Conservation (phyloP, 2,888 invertebrate genomes). For the Alitta virens region DNA sequence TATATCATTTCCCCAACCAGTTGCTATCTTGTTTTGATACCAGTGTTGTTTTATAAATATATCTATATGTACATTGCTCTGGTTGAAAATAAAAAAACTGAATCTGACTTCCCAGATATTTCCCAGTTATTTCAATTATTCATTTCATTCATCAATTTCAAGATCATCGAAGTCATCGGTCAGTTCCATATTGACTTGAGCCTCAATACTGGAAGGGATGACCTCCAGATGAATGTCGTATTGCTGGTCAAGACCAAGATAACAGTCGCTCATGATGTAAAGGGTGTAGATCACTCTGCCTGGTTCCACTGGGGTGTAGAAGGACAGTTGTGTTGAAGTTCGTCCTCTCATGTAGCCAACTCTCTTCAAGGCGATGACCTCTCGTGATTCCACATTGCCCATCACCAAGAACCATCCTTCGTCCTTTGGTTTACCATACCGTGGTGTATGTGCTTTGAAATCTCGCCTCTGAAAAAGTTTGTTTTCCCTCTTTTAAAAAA, state of each 20-base stretch:
- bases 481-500: too few species aligned
- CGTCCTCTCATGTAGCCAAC: constrained; percentile 55
- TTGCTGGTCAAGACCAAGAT: constrained; percentile 91
- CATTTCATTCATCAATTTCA: constrained; percentile 26
- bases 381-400: constrained; percentile 70
- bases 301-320: constrained; percentile 64
- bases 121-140: too few species aligned
- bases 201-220: constrained; percentile 40
- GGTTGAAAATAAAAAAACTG: too few species aligned
- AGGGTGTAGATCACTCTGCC: constrained; percentile 74
- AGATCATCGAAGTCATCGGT: constrained; percentile 33
- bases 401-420: constrained; percentile 93
- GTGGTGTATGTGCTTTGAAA: constrained; percentile 73
- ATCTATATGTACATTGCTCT: too few species aligned
- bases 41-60: too few species aligned
- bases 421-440: constrained; percentile 88
- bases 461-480: constrained; percentile 34
- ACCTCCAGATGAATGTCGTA: constrained; percentile 62
- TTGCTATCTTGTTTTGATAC: too few species aligned
- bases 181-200: constrained; percentile 49
- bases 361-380: constrained; percentile 81
- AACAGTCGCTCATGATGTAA: constrained; percentile 87
- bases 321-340: constrained; percentile 59
- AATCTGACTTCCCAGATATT: too few species aligned
- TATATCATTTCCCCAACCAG: too few species aligned